Base-by-base conservation (phyloP, 2,888 invertebrate genomes). In the Anticlea derivata region DNA sequence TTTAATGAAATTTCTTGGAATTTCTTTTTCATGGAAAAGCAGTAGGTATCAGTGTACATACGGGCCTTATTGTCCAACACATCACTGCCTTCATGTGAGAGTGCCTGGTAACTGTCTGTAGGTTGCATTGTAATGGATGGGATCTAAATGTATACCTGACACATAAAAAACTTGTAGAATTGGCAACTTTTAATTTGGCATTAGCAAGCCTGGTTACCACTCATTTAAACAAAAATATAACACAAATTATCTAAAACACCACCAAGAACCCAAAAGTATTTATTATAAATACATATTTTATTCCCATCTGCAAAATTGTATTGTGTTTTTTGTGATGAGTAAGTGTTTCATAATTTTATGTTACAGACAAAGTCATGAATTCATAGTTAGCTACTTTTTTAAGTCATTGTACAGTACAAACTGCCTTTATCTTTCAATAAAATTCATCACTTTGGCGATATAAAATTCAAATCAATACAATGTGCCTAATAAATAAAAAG, bases 181-280 rank as follows among this genome's bases (percentile, higher is more conserved):
- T 83, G 82, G 80, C 80, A 80, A 75, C 76, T 53, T 65, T 70
- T 63, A 68, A 68, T 80, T 83, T 83, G 82, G 83, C 83, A 78
- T 72, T 69, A 71, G 69, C 66, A 80, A 78, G 73, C 72, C 65
- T 34, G 23, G 11, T 13, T 39, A 31, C 20, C 2, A 37, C 30
- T 24, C 24, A 17, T 37, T 37, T 5, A 34, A 7, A 23, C 11
- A 24, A 31, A 41, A 27, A 34, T 4, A 35, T 26, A 17, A 27
- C n/a, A 31, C 12, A 24, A 26, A 11, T 8, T 8, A 8, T 13
- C 10, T 8, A 26, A 26, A 7, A 26, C 7, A 7, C 7, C 7
- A 26, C n/a, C 17, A 17, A 17, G 17, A 26, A n/a, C 26, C 26
- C 26, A 26, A 26, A 26, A n/a, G n/a, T 26, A n/a, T 1, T 23